Evolutionary conservation across 2,888 invertebrate genomes (phyloP).

Genomic region (Melolontha melolontha): DNA sequence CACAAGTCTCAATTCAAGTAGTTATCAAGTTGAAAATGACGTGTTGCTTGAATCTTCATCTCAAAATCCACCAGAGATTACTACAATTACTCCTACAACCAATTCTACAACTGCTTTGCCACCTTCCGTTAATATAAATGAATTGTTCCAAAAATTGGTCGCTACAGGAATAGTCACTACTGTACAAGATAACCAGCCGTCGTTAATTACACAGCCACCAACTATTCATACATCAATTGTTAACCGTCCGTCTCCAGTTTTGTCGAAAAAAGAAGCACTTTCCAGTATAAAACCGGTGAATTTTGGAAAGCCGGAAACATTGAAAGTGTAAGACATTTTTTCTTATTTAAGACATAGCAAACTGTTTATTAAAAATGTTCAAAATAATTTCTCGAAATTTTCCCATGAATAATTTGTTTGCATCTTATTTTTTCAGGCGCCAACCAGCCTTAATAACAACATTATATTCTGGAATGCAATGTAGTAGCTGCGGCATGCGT

Average conservation of each 20-base stretch:
- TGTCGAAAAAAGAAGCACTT: constrained; percentile 22
- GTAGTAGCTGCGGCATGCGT: constrained; percentile 94
- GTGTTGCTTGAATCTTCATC: constrained; percentile 43
- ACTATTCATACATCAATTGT: neutral
- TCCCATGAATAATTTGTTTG: too few relatives aligned
- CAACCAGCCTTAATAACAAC: constrained; percentile 78
- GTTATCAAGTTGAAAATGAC: constrained; percentile 68
- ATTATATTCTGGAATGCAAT: constrained; percentile 93
- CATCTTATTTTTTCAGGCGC: constrained; percentile 69
- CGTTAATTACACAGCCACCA: constrained; percentile 35
- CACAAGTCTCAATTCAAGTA: constrained; percentile 64
- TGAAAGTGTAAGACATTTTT: constrained; percentile 74
- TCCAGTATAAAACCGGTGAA: constrained; percentile 72
- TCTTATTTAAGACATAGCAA: constrained; percentile 17
- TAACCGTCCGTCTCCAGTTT: neutral
- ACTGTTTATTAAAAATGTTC: neutral
- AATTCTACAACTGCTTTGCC: constrained; percentile 48
- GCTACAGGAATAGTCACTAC: constrained; percentile 82
- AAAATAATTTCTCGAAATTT: too few relatives aligned
- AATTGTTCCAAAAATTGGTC: constrained; percentile 86
- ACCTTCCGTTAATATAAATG: constrained; percentile 76
- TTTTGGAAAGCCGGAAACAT: constrained; percentile 76
- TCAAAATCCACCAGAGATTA: constrained; percentile 47
- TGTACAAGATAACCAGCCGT: constrained; percentile 39
- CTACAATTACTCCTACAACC: constrained; percentile 59